These are phyloP conservation scores for Phaenicophaeus curvirostris DNA, from an alignment of 2,797 vertebrate genomes.

Conservation along the genomic window DNA sequence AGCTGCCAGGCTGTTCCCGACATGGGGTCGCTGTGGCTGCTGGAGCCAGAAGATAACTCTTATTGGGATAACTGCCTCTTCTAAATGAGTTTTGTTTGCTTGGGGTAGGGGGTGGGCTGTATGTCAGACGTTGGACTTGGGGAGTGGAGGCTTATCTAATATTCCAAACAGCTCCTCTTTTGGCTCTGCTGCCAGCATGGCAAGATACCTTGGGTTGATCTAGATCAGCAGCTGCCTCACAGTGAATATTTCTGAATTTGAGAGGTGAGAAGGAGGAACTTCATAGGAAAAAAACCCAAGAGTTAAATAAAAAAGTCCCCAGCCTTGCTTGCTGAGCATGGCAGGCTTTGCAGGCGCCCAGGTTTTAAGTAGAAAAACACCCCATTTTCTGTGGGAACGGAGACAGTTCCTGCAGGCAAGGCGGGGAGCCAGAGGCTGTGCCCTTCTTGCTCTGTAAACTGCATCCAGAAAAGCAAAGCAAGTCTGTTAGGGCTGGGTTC, in stretches of 20 bases:
- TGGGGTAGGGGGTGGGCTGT: not conserved
- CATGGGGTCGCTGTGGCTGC: not conserved
- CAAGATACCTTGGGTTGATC: not conserved
- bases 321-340: not conserved
- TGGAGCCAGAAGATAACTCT: not conserved
- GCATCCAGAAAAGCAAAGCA: not conserved
- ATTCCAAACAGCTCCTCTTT: not conserved
- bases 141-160: not conserved
- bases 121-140: not conserved
- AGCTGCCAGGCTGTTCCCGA: not conserved
- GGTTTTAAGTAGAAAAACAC: not conserved
- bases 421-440: not conserved
- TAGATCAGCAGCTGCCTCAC: not conserved
- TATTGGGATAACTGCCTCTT: not conserved
- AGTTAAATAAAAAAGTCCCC: accelerated
- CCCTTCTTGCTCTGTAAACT: not conserved
- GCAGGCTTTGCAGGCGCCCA: not conserved
- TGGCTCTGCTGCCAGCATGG: not conserved
- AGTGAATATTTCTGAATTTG: not conserved
- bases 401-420: accelerated
- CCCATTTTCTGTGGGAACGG: accelerated
- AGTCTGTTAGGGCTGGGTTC: not conserved
- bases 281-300: not conserved
- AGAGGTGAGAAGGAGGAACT: not conserved
- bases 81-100: not conserved